phyloP scores from a whole-genome alignment of 2,113 vertebrate species.

The Mormyrus iriodes region DNA sequence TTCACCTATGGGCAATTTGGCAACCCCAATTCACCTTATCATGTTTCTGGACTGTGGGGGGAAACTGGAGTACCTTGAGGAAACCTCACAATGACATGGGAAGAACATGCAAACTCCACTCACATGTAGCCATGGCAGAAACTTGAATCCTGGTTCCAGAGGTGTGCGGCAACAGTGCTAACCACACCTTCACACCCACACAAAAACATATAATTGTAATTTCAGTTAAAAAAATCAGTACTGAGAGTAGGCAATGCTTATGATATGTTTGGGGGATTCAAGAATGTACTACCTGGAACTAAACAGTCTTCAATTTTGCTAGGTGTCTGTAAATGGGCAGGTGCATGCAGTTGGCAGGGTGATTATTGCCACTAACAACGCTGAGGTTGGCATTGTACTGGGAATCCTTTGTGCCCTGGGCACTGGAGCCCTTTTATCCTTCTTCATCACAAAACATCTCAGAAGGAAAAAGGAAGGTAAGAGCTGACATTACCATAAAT shows the following conservation, averaged over 20 bases:
- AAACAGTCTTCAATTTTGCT: background rate
- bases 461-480: conserved; percentile 66
- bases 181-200: background rate
- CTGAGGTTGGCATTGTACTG: conserved; percentile 56
- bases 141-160: background rate
- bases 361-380: conserved; percentile 35
- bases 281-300: background rate
- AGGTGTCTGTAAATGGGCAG: conserved; percentile 64
- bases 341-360: conserved; percentile 67
- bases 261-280: background rate
- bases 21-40: background rate
- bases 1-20: background rate
- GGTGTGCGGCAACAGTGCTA: background rate
- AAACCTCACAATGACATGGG: background rate
- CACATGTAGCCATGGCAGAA: background rate
- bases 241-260: background rate
- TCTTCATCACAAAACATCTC: conserved; percentile 51
- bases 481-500: conserved; percentile 5
- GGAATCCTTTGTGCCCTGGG: conserved; percentile 60
- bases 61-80: background rate
- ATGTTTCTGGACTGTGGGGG: background rate
- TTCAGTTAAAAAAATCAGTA: background rate
- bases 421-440: conserved; percentile 47
- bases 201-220: background rate
- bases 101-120: background rate